These are phyloP conservation scores for Sphenopsis melanotis DNA, from an alignment of 2,797 vertebrate genomes.

Conservation along the genomic window DNA sequence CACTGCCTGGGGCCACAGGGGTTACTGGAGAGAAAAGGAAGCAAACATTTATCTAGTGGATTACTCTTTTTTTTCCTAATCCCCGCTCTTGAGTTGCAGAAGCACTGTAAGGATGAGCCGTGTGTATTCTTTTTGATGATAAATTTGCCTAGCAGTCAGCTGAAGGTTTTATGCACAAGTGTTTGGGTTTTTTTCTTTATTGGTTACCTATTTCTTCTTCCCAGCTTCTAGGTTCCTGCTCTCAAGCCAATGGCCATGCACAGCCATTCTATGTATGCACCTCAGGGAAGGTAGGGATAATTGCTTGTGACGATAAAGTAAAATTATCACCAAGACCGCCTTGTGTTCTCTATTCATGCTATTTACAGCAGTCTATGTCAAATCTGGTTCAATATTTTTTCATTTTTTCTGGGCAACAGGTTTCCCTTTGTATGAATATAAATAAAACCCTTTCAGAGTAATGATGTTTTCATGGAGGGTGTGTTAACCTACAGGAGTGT, in stretches of 20 bases:
- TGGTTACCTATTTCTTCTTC: background rate
- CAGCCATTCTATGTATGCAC: background rate
- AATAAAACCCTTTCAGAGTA: constrained; percentile 12
- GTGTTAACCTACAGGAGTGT: background rate
- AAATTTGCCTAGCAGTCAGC: background rate
- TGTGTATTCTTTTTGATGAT: background rate
- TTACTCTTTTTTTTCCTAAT: background rate
- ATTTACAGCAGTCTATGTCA: background rate
- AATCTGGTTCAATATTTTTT: background rate
- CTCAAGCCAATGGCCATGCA: background rate
- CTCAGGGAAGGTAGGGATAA: background rate
- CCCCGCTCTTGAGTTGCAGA: background rate
- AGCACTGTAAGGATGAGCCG: background rate
- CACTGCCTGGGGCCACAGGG: background rate
- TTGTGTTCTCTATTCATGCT: background rate
- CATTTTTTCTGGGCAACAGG: background rate
- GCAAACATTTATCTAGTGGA: constrained; percentile 34
- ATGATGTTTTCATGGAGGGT: background rate
- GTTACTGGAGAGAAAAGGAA: background rate
- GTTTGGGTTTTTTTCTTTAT: background rate
- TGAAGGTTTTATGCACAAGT: background rate
- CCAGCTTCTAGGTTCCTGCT: background rate
- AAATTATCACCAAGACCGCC: background rate
- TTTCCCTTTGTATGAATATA: background rate
- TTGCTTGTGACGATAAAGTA: background rate